Conservation (phyloP, 2,113 vertebrate species). For the Strix uralensis region DNA sequence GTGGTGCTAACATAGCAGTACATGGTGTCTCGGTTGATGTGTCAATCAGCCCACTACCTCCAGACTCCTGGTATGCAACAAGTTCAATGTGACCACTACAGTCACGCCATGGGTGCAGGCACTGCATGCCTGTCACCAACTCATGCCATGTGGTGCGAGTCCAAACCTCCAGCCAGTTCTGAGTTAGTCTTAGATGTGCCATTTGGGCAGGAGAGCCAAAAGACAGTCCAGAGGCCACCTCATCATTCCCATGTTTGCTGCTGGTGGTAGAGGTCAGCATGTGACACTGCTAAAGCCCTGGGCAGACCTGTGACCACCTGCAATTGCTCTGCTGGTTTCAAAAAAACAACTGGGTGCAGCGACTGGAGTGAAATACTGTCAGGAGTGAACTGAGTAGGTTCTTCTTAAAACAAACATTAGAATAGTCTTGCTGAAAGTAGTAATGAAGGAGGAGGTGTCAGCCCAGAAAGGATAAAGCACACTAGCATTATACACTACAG, state of each 20-base stretch:
- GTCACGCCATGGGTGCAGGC: neutral
- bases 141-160: neutral
- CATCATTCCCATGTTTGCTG: neutral
- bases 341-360: neutral
- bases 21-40: neutral
- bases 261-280: neutral
- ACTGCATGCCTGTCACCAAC: neutral
- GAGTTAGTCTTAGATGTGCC: neutral
- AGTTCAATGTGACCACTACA: neutral
- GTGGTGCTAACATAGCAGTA: neutral
- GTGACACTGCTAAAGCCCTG: neutral
- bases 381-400: neutral
- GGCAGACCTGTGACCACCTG: neutral
- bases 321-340: neutral
- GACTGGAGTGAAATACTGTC: neutral
- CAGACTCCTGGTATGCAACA: neutral
- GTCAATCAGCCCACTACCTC: neutral
- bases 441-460: neutral
- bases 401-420: conserved; percentile 7
- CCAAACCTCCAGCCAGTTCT: neutral
- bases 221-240: neutral
- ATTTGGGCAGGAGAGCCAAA: neutral
- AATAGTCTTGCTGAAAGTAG: neutral
- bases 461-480: neutral
- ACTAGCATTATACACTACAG: neutral